These are phyloP conservation scores for Metopolophium dirhodum DNA, from an alignment of 1,140 invertebrate genomes.

Conservation along the genomic window DNA sequence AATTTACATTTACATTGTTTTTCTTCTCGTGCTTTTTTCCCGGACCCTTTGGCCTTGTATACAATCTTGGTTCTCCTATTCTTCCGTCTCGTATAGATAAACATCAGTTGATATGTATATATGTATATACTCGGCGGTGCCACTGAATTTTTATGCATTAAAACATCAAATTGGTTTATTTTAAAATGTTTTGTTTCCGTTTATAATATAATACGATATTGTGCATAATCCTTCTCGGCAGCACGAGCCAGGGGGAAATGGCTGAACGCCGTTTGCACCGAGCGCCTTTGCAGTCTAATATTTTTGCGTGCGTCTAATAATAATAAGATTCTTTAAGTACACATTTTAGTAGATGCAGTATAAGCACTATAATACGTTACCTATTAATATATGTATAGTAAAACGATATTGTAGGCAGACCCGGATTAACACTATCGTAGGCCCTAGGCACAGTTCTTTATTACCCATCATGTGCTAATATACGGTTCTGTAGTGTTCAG, in stretches of 20 bases:
- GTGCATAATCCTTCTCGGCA: too few species aligned
- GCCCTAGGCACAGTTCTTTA: too few species aligned
- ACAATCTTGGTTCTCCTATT: not conserved
- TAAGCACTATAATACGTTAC: too few species aligned
- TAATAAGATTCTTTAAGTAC: not conserved
- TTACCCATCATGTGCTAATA: too few species aligned
- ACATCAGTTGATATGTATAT: not conserved
- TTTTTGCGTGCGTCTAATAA: not conserved
- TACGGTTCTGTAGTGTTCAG: too few species aligned
- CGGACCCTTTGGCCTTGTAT: not conserved
- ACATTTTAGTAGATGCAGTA: not conserved
- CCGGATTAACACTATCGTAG: too few species aligned
- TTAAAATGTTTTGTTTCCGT: not conserved
- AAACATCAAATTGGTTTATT: slow-evolving; percentile 19
- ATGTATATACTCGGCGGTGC: not conserved
- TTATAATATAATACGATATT: not conserved
- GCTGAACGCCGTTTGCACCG: too few species aligned
- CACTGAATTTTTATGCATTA: slow-evolving; percentile 11
- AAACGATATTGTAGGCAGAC: too few species aligned
- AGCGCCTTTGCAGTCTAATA: too few species aligned
- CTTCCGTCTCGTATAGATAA: not conserved
- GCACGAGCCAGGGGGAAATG: too few species aligned
- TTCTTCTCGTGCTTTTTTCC: not conserved
- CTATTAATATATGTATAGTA: too few species aligned
- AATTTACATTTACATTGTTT: slow-evolving; percentile 20